Conservation (phyloP, 2,888 invertebrate species). For the Strigamia transsilvanica region DNA sequence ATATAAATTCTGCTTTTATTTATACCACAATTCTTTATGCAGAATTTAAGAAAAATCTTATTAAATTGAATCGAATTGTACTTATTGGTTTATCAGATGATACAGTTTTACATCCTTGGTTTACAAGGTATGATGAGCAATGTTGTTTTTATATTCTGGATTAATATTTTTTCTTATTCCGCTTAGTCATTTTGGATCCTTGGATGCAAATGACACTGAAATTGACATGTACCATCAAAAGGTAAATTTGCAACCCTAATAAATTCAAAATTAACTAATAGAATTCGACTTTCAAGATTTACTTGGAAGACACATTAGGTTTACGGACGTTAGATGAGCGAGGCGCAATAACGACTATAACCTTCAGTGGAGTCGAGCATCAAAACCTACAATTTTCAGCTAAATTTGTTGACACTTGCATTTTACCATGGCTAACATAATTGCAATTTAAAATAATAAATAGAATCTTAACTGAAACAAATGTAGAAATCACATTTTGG, state of each 20-base stretch:
- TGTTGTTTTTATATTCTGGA: not conserved
- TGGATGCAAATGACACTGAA: not conserved
- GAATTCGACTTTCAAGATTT: not conserved
- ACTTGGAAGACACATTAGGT: not conserved
- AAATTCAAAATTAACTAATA: not conserved
- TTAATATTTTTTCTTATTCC: not conserved
- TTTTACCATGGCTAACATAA: constrained; percentile 31
- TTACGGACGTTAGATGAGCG: constrained; percentile 1
- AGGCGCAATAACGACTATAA: not conserved
- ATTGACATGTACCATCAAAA: not conserved
- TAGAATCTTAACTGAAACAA: not conserved
- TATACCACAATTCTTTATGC: not conserved
- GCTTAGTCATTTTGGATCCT: not conserved
- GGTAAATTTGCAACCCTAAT: not conserved
- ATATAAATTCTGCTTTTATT: not conserved
- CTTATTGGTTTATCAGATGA: constrained; percentile 18
- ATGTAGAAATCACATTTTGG: not conserved
- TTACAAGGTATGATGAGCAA: not conserved
- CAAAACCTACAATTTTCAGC: not conserved
- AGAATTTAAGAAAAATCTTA: constrained; percentile 24
- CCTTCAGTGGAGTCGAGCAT: not conserved
- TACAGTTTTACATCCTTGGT: not conserved
- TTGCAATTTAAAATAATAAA: not conserved
- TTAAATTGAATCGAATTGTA: not conserved
- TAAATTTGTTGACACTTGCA: not conserved